phyloP scores from a whole-genome alignment of 2,888 invertebrate genomes.

The Noctua comes region DNA sequence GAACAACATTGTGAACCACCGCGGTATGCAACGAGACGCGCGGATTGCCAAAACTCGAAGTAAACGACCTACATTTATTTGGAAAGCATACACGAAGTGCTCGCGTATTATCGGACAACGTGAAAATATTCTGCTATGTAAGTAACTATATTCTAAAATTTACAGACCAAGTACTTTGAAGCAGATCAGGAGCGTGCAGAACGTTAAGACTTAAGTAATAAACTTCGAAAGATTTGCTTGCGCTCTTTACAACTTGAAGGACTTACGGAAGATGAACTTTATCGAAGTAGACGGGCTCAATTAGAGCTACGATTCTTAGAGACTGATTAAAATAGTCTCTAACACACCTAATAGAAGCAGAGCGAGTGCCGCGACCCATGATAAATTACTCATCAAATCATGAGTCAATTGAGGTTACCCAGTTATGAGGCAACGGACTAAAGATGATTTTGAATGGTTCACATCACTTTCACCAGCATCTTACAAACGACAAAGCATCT shows the following conservation, averaged over 20 bases:
- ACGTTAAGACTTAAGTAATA: constrained; percentile 26
- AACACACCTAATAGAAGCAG: constrained; percentile 30
- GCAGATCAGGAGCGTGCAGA: constrained; percentile 6
- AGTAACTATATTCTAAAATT: constrained; percentile 25
- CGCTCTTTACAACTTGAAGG: constrained; percentile 26
- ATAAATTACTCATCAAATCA: constrained; percentile 64
- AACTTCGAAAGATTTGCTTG: constrained; percentile 38
- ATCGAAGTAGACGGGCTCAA: constrained; percentile 26
- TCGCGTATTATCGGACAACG: constrained; percentile 35
- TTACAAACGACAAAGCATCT: constrained; percentile 58
- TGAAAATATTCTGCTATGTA: constrained; percentile 32
- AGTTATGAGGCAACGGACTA: constrained; percentile 66
- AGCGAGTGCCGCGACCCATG: constrained; percentile 31
- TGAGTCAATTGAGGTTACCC: constrained; percentile 74
- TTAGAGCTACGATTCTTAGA: constrained; percentile 26
- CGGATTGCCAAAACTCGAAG: constrained; percentile 60
- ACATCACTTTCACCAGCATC: constrained; percentile 76
- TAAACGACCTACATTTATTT: constrained; percentile 62
- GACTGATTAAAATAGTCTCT: constrained; percentile 32
- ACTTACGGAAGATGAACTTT: constrained; percentile 30
- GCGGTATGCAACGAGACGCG: constrained; percentile 38
- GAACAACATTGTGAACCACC: constrained; percentile 44
- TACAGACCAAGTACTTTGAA: constrained; percentile 15
- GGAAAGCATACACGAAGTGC: constrained; percentile 51
- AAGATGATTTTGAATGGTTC: constrained; percentile 68